Evolutionary conservation across 1,140 invertebrate species (phyloP).

Genomic region (Pachypsylla venusta): DNA sequence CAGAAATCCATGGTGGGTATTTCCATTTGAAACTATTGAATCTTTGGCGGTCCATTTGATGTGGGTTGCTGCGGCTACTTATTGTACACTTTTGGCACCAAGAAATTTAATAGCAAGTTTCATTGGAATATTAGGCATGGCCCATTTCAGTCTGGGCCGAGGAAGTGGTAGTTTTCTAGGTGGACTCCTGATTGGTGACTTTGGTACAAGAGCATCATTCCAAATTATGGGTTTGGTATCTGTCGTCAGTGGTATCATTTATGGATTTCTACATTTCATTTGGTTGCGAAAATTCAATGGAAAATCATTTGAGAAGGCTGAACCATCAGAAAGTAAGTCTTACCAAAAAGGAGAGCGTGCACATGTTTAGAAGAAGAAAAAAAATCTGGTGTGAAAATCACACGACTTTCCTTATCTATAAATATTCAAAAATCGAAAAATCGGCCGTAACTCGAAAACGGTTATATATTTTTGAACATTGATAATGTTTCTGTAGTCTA

Average conservation of each 20-base stretch:
- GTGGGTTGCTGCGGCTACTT: slow-evolving; percentile 76
- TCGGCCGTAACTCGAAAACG: too few relatives aligned
- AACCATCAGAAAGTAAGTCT: too few relatives aligned
- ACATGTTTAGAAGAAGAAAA: too few relatives aligned
- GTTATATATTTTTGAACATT: too few relatives aligned
- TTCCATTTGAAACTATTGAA: slow-evolving; percentile 73
- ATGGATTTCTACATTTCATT: slow-evolving; percentile 50
- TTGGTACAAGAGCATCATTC: slow-evolving; percentile 55
- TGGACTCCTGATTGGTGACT: slow-evolving; percentile 52
- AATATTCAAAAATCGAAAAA: too few relatives aligned
- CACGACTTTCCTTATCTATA: too few relatives aligned
- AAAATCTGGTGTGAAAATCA: too few relatives aligned
- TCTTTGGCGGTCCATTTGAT: slow-evolving; percentile 70
- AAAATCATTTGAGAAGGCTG: slow-evolving; percentile 15
- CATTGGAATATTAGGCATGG: slow-evolving; percentile 64
- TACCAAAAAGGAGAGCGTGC: too few relatives aligned
- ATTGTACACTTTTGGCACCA: slow-evolving; percentile 62
- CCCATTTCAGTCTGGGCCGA: slow-evolving; percentile 61
- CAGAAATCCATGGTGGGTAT: slow-evolving; percentile 69
- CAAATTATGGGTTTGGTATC: slow-evolving; percentile 56
- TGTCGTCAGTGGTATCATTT: slow-evolving; percentile 47
- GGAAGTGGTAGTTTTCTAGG: slow-evolving; percentile 68
- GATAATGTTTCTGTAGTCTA: too few relatives aligned
- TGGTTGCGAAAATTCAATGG: slow-evolving; percentile 49
- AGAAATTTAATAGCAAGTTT: slow-evolving; percentile 63